Base-by-base conservation (phyloP, 2,113 vertebrate genomes). In the Pseudopipra pipra region DNA sequence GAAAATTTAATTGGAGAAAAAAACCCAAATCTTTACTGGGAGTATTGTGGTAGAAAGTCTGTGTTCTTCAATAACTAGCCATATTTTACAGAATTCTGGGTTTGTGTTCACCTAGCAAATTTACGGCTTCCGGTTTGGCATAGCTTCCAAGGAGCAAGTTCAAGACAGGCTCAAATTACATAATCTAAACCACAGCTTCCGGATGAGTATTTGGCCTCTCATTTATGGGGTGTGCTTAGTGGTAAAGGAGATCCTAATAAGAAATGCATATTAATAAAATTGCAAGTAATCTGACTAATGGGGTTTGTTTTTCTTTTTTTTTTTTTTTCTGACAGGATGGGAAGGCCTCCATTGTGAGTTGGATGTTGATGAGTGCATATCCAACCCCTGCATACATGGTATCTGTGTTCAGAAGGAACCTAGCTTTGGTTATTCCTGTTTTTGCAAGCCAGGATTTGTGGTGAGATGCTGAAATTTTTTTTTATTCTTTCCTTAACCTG, bases 361-460 rank as follows among this genome's bases (percentile, higher is more conserved):
- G 97, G 98, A 99, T 97, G 97, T 99, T 97, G 98, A 99, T 97
- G 99, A 99, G 96, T 99, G 99, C 97, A 96, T 98, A 95, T 98
- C 98, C 72, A 98, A 97, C 90, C 98, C 98, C 67, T 99, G 99
- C 97, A 97, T 98, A 97, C 98, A 99, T 94, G 99, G 98, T 59
- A 98, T 99, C 95, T 99, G 98, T 96, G 97, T 98, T 87, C 98
- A 99, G 98, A 98, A 98, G 39, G 97, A 98, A 89, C 98, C 98
- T 16, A 95, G 98, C 96, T 98, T 98, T 54, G 98, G 98, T 97
- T 99, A 98, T 95, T 98, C 98, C 94, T 99, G 99, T 97, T 99
- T 98, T 97, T 99, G 99, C 97, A 98, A 97, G 85, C 98, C 98
- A 89, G 98, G 98, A 98, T 99, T 98, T 98, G 98, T 99, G 98